phyloP scores from a whole-genome alignment of 2,113 vertebrate genomes.

The Clarias macrocephalus region DNA sequence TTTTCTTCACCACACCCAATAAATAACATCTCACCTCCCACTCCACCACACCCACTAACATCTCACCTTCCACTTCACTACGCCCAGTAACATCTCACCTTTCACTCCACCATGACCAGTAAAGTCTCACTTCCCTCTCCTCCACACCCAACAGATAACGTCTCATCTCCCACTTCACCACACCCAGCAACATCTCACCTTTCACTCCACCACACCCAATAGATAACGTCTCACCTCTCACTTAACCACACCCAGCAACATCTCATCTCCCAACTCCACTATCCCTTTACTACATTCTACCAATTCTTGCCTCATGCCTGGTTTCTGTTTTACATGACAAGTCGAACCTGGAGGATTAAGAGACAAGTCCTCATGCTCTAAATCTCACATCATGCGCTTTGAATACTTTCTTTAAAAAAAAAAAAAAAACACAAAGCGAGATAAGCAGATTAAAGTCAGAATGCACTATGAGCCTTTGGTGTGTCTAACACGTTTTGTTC shows the following conservation, averaged over 20 bases:
- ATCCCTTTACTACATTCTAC: no score
- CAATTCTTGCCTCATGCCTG: background rate
- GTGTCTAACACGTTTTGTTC: constrained; percentile 30
- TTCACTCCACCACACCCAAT: background rate
- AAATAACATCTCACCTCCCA: background rate
- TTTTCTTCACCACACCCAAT: no score
- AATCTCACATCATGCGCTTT: constrained; percentile 22
- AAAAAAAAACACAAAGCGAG: background rate
- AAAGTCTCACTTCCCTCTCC: background rate
- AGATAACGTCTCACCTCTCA: background rate
- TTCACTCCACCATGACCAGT: background rate
- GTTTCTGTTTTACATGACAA: background rate
- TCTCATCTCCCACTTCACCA: background rate
- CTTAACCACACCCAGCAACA: background rate
- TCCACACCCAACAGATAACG: background rate
- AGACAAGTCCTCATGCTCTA: background rate
- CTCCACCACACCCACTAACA: background rate
- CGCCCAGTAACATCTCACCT: background rate
- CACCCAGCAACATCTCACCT: background rate
- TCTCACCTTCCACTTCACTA: background rate
- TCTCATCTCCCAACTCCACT: background rate
- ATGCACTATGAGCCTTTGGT: background rate
- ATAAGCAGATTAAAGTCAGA: constrained; percentile 38
- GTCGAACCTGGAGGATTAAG: background rate
- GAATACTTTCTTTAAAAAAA: constrained; percentile 15